A percentile compares a stretch with the other conserved stretches of the same genome.
These are phyloP conservation scores for Amblyornis subalaris DNA, from an alignment of 2,113 vertebrate genomes.

Conservation along the genomic window DNA sequence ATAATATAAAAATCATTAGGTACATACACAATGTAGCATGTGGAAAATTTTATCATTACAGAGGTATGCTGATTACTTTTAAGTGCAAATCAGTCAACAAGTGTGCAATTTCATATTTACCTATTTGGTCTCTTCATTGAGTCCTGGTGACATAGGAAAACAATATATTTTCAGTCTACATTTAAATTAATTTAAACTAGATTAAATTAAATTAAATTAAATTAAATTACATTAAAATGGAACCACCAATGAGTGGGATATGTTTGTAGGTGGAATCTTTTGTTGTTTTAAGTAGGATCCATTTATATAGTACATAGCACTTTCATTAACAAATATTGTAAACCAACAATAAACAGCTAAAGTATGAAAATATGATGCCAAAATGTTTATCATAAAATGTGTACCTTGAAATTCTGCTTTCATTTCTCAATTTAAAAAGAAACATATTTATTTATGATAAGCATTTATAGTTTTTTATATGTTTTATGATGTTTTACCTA, in stretches of 20 bases:
- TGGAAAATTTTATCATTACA: not conserved
- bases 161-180: not conserved
- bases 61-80: not conserved
- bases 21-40: not conserved
- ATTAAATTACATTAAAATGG: not conserved
- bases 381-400: not conserved
- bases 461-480: not conserved
- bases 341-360: not conserved
- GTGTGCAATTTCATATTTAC: not conserved
- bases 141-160: not conserved
- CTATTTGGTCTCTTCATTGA: not conserved
- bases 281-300: not conserved
- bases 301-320: not conserved
- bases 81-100: not conserved
- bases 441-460: not conserved
- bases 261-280: not conserved
- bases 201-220: not conserved
- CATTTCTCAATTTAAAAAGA: not conserved
- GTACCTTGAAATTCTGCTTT: slow-evolving; percentile 8
- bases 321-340: not conserved
- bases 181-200: not conserved
- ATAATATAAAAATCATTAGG: not conserved
- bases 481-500: not conserved
- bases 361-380: not conserved
- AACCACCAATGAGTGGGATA: not conserved